Base-by-base conservation (phyloP, 1,140 invertebrate species). In the Harpegnathos saltator region DNA sequence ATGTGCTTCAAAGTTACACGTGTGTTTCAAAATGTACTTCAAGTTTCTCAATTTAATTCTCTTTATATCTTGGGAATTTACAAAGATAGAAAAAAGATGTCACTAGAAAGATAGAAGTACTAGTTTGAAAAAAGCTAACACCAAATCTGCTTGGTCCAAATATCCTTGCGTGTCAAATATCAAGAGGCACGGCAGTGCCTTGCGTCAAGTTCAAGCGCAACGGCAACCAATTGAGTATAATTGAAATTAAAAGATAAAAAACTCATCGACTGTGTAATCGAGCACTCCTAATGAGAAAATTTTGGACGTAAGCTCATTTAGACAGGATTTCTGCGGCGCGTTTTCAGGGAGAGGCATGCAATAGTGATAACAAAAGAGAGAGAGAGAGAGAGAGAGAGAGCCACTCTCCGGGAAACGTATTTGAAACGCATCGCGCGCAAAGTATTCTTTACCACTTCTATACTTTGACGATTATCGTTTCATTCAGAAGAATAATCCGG, bases 401-500 rank as follows among this genome's bases (percentile, higher is more conserved):
- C 0, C 59, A 17, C 26, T 62, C 26, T 33, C 15, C 7, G 62
- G 9, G 33, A 65, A 38, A 19, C 15, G 54, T 56, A 19, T 44
- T 73, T 24, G 22, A 56, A 73, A 48, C 22, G 29, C 29, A 3
- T 58, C 11, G 50, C 2, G n/a, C 29, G 22, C 33, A n/a, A 74
- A 44, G 5, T 2, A 14, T 15, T 73, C 22, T 48, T 12, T 22
- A 1, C 9, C 54, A 17, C n/a, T 61, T 44, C 61, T 44, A 5
- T 59, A n/a, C 33, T 48, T 24, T 61, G 22, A 74, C 1, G 12
- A 24, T 59, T 44, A 61, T 5, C 56, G 12, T 66, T 66, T 77
- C 1, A 17, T 77, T 54, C 26, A 17, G 5, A n/a, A 68, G 48
- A 54, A 66, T 68, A 77, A 66, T 54, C 65, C 29, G n/a, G 19